phyloP scores from a whole-genome alignment of 2,113 vertebrate species.

The Myotis lucifugus region DNA sequence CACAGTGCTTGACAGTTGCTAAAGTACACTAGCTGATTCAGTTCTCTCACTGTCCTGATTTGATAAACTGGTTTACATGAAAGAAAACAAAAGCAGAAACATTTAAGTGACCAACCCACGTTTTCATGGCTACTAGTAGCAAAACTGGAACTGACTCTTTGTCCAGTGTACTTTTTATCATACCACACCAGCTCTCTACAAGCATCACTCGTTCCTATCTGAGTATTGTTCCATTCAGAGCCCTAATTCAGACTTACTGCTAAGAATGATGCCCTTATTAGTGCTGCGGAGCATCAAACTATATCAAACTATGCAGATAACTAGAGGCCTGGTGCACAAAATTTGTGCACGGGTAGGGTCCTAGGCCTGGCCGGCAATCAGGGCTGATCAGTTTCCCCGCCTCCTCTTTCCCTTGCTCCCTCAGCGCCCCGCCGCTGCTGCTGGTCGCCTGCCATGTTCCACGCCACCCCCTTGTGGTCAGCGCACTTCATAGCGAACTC shows the following conservation, averaged over 20 bases:
- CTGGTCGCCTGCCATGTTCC: too few species aligned
- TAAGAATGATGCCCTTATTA: slow-evolving; percentile 14
- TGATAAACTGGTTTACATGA: slow-evolving; percentile 52
- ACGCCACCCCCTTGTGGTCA: too few species aligned
- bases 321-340: too few species aligned
- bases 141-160: slow-evolving; percentile 24
- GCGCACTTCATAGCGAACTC: too few species aligned
- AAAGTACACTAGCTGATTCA: neutral
- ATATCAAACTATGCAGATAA: neutral
- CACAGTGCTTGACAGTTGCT: neutral
- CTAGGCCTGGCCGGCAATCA: too few species aligned
- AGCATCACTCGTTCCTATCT: neutral
- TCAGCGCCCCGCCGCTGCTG: too few species aligned
- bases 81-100: slow-evolving; percentile 32
- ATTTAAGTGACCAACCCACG: neutral
- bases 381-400: too few species aligned
- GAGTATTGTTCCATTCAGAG: neutral
- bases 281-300: neutral
- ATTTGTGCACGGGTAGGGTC: too few species aligned
- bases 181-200: neutral
- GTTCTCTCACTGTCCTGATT: slow-evolving; percentile 1
- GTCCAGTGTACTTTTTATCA: neutral
- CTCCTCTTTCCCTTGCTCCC: too few species aligned
- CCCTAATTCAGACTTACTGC: slow-evolving; percentile 4
- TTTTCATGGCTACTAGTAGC: neutral